A percentile compares a stretch with the other conserved stretches of the same genome.
phyloP scores from a whole-genome alignment of 2,113 vertebrate genomes.

The Platysteira castanea region DNA sequence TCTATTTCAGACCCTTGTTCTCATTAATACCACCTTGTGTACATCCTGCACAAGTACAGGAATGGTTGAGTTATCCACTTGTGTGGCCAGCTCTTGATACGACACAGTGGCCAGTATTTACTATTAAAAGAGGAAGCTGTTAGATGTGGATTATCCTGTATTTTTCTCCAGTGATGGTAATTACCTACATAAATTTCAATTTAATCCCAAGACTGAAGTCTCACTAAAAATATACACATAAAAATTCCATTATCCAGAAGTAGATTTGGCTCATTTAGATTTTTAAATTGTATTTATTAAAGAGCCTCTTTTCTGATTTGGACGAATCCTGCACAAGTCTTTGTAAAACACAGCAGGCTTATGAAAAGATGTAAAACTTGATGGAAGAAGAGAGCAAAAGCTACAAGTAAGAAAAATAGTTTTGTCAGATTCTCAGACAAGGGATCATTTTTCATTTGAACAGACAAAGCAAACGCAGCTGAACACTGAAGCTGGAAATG shows the following conservation, averaged over 20 bases:
- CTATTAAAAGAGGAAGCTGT: slow-evolving; percentile 67
- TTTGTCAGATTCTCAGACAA: background rate
- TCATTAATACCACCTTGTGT: slow-evolving; percentile 68
- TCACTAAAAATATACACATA: background rate
- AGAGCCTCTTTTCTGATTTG: background rate
- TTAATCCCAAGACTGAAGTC: slow-evolving; percentile 16
- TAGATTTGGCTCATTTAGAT: slow-evolving; percentile 3
- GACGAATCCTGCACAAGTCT: background rate
- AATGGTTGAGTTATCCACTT: slow-evolving; percentile 72
- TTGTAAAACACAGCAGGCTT: background rate
- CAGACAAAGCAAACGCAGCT: background rate
- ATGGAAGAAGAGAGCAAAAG: background rate
- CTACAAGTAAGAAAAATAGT: background rate
- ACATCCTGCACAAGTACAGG: slow-evolving; percentile 56
- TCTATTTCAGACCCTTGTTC: slow-evolving; percentile 41
- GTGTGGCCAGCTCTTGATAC: slow-evolving; percentile 73
- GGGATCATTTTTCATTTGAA: slow-evolving; percentile 3
- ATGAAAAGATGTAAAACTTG: background rate
- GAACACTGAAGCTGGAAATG: background rate
- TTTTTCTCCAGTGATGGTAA: slow-evolving; percentile 53
- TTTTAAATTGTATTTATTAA: slow-evolving; percentile 1
- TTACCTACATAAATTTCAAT: slow-evolving; percentile 50
- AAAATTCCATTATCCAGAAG: slow-evolving; percentile 15
- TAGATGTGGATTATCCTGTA: background rate
- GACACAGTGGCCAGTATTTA: slow-evolving; percentile 65